phyloP scores from a whole-genome alignment of 2,888 invertebrate species.

The Mythimna lalbum region DNA sequence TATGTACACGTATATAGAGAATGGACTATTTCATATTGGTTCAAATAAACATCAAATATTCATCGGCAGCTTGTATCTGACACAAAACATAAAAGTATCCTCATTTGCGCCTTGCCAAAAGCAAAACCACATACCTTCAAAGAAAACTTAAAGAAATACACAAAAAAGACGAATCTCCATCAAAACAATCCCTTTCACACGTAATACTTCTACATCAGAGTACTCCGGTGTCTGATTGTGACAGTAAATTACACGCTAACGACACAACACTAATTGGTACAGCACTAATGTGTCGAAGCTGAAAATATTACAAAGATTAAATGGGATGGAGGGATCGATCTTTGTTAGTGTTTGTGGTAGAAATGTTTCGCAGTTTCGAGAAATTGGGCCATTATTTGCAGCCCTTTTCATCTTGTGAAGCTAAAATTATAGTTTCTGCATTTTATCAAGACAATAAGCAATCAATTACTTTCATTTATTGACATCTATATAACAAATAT shows the following conservation, averaged over 20 bases:
- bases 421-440: neutral
- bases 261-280: constrained; percentile 84
- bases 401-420: constrained; percentile 2
- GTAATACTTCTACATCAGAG: constrained; percentile 63
- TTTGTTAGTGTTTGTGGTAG: constrained; percentile 50
- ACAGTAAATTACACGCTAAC: constrained; percentile 87
- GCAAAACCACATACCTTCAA: neutral
- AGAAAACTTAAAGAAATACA: neutral
- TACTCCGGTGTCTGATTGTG: constrained; percentile 79
- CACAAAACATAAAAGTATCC: no score
- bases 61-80: no score
- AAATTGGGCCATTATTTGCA: constrained; percentile 34
- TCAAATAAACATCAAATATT: no score
- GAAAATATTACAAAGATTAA: constrained; percentile 77
- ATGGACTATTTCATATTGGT: no score
- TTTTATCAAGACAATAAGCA: neutral
- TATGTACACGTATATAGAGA: no score
- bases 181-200: constrained; percentile 49
- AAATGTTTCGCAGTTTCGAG: constrained; percentile 27
- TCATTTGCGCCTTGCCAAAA: no score
- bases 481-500: neutral
- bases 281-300: constrained; percentile 78
- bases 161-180: constrained; percentile 6
- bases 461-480: neutral
- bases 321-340: constrained; percentile 44